Percentiles rank a stretch among this genome's conserved stretches.
Conservation (phyloP, 2,797 vertebrate genomes). For the Agapornis canus region DNA sequence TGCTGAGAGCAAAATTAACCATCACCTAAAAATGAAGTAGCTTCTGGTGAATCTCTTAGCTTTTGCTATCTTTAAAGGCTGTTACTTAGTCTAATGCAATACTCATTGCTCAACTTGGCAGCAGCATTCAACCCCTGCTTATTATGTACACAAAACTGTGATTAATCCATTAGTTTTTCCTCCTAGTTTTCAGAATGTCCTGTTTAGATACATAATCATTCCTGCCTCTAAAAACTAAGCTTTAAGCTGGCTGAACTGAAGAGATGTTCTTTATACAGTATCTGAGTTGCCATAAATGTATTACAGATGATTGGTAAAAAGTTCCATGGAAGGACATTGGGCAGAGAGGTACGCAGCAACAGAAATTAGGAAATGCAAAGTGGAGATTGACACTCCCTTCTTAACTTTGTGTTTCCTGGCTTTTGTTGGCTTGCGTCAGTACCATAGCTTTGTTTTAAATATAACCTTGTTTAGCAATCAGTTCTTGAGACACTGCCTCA, state of each 20-base stretch:
- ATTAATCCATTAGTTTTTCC: slow-evolving; percentile 63
- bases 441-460: slow-evolving; percentile 8
- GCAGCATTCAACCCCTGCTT: slow-evolving; percentile 67
- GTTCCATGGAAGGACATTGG: background rate
- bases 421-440: slow-evolving; percentile 22
- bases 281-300: background rate
- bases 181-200: slow-evolving; percentile 48
- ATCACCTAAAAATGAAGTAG: slow-evolving; percentile 73
- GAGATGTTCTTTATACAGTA: background rate
- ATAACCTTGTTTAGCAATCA: background rate
- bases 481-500: background rate
- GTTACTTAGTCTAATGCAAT: slow-evolving; percentile 68
- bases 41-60: slow-evolving; percentile 67
- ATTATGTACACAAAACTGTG: slow-evolving; percentile 21
- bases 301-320: background rate
- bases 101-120: slow-evolving; percentile 81
- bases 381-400: background rate
- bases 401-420: slow-evolving; percentile 38
- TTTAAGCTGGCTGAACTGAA: slow-evolving; percentile 3
- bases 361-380: slow-evolving; percentile 19
- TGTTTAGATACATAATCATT: slow-evolving; percentile 42
- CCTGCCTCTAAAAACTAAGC: slow-evolving; percentile 54
- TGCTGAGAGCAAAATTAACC: slow-evolving; percentile 80
- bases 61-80: slow-evolving; percentile 74
- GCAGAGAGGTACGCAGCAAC: background rate